Conservation (phyloP, 2,113 vertebrate species). For the Noctilio leporinus region DNA sequence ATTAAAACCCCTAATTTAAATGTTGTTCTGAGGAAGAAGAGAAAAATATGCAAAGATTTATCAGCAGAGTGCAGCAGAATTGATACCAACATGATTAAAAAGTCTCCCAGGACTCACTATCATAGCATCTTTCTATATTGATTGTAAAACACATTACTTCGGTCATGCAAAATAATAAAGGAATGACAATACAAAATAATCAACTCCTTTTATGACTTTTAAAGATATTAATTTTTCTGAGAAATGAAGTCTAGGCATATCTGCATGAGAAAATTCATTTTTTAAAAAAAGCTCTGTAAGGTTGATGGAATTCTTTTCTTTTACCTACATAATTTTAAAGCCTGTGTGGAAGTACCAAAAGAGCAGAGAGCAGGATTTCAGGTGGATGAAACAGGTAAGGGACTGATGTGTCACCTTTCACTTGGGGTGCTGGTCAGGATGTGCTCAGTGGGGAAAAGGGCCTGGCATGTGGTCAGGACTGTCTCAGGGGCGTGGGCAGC, state of each 20-base stretch:
- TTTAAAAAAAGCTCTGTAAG: background rate
- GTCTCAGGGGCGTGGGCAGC: background rate
- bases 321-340: background rate
- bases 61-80: background rate
- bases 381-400: background rate
- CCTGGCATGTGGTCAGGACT: no score
- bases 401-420: no score
- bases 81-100: background rate
- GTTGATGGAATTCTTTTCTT: background rate
- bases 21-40: background rate
- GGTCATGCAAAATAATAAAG: background rate
- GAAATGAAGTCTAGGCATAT: background rate
- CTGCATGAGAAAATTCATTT: background rate
- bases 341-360: background rate
- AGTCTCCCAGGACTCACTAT: background rate
- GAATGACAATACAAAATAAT: background rate
- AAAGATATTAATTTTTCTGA: background rate
- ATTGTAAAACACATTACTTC: background rate
- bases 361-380: background rate
- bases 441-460: background rate
- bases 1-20: background rate
- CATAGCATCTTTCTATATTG: background rate
- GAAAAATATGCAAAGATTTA: background rate
- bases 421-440: background rate
- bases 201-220: background rate